Base-by-base conservation (phyloP, 2,888 invertebrate species). In the Aphidoletes aphidimyza region DNA sequence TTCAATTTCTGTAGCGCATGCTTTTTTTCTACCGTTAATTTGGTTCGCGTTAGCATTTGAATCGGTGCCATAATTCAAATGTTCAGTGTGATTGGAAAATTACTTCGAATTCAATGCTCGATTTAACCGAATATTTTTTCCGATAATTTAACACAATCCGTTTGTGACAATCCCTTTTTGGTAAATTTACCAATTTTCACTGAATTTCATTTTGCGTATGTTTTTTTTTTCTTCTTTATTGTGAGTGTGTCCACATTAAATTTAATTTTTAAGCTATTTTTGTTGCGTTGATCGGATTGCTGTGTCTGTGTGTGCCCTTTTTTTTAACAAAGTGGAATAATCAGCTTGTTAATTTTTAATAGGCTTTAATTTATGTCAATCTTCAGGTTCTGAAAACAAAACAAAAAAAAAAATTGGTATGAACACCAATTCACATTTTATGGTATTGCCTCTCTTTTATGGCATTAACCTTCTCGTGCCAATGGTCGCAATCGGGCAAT, bases 291-390 rank as follows among this genome's bases (percentile, higher is more conserved):
- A 6, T 54, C 26, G 54, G 54, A 30, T 54, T 54, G n/a, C n/a
- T n/a, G n/a, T n/a, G n/a, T n/a, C n/a, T n/a, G n/a, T n/a, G n/a
- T n/a, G n/a, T n/a, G n/a, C n/a, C n/a, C n/a, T n/a, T n/a, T n/a
- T n/a, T n/a, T n/a, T n/a, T n/a, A n/a, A 22, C 3, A n/a, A 22
- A 54, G 54, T 22, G 54, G 9, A 22, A 3, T 69, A 69, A 69
- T 69, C 69, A 30, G 69, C 69, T 69, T 69, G 69, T 69, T 69
- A 69, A 69, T 30, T 69, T 69, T 69, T 69, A 69, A 69, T 30
- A 69, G 69, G 26, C 69, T 30, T 69, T 26, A 30, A 69, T 69
- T 69, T 69, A 2, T 14, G n/a, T 69, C 30, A 69, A 69, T 69
- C 14, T 69, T 30, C 54, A 22, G 9, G 54, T 22, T 54, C 22